A percentile compares a stretch with the other conserved stretches of the same genome.
These are phyloP conservation scores for Schizaphis graminum DNA, from an alignment of 2,888 invertebrate genomes.

Conservation along the genomic window DNA sequence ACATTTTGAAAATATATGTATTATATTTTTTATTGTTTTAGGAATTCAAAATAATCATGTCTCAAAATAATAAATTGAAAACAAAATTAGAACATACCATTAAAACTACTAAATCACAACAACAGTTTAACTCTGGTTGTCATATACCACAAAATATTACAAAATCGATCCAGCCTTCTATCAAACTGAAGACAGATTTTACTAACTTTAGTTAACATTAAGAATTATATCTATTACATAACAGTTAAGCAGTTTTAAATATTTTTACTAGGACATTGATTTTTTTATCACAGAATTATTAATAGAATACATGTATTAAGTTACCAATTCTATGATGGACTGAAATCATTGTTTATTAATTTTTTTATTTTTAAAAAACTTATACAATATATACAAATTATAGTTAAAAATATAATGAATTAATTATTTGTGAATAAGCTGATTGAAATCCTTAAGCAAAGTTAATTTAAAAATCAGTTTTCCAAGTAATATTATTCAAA, in stretches of 20 bases:
- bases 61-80: slow-evolving; percentile 84
- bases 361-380: neutral
- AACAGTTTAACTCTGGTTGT: slow-evolving; percentile 71
- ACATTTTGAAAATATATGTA: neutral
- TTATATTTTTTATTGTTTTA: slow-evolving; percentile 69
- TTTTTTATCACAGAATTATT: slow-evolving; percentile 21
- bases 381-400: neutral
- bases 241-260: slow-evolving; percentile 11
- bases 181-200: slow-evolving; percentile 94
- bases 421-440: neutral
- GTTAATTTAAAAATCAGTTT: neutral
- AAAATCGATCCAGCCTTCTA: slow-evolving; percentile 77
- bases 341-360: slow-evolving; percentile 27
- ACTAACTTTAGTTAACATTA: slow-evolving; percentile 80
- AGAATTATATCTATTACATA: slow-evolving; percentile 22
- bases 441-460: neutral
- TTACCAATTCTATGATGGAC: slow-evolving; percentile 46
- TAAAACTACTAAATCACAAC: slow-evolving; percentile 78
- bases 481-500: too few relatives aligned
- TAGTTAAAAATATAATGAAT: neutral
- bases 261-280: slow-evolving; percentile 1
- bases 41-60: slow-evolving; percentile 93
- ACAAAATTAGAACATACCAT: slow-evolving; percentile 88
- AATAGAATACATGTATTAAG: slow-evolving; percentile 39
- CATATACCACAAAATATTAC: slow-evolving; percentile 72